Percentiles rank a stretch among this genome's conserved stretches.
These are phyloP conservation scores for Hydropsyche tenuis DNA, from an alignment of 1,140 invertebrate genomes.

Conservation along the genomic window DNA sequence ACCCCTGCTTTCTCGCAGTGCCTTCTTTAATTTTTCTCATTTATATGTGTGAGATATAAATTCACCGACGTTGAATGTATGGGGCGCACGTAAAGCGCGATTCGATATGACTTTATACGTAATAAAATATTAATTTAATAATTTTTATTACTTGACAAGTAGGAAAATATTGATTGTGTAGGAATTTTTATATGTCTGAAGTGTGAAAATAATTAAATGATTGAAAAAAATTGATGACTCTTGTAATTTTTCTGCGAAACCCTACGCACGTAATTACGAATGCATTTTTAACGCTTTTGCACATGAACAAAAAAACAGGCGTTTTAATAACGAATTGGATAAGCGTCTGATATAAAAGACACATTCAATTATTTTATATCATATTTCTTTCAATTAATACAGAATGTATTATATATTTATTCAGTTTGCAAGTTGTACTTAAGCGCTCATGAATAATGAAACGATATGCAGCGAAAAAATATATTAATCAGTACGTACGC, in stretches of 20 bases:
- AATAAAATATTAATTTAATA: neutral
- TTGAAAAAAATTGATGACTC: no score
- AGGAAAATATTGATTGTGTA: no score
- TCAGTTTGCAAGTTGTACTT: neutral
- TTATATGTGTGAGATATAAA: slow-evolving; percentile 47
- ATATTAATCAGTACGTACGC: neutral
- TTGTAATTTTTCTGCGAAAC: no score
- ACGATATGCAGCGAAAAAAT: neutral
- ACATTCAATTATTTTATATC: neutral
- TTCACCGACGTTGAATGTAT: slow-evolving; percentile 34
- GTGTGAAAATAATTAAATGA: no score
- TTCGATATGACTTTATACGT: no score
- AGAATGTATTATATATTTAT: slow-evolving; percentile 9
- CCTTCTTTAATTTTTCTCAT: slow-evolving; percentile 48
- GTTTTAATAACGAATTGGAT: no score
- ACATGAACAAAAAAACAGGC: no score
- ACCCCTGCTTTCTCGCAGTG: neutral
- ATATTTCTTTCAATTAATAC: slow-evolving; percentile 20
- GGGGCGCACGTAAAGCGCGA: slow-evolving; percentile 26
- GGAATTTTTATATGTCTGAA: no score
- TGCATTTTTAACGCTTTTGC: no score
- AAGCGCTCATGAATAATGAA: neutral
- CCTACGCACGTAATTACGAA: no score
- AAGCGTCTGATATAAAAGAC: no score
- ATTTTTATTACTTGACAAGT: no score